Conservation (phyloP, 1,140 invertebrate species). For the Probaryconus sp. region DNA sequence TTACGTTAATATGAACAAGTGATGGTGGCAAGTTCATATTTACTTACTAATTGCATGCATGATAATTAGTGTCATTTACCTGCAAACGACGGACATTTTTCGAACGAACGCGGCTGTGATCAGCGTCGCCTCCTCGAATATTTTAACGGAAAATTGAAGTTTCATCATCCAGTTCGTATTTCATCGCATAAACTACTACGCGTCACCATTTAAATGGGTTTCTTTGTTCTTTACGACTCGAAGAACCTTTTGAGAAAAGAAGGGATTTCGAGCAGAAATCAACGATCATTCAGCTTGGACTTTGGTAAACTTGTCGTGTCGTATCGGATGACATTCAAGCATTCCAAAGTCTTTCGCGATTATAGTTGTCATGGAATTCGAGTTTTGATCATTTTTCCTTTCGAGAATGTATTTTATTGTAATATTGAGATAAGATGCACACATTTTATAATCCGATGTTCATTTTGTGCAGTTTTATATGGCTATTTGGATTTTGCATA, state of each 20-base stretch:
- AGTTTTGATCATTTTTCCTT: slow-evolving; percentile 41
- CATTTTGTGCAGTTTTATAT: neutral
- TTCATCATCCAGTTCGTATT: slow-evolving; percentile 61
- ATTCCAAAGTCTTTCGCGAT: slow-evolving; percentile 43
- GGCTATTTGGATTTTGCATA: slow-evolving; percentile 13
- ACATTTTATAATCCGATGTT: slow-evolving; percentile 6
- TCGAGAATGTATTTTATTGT: slow-evolving; percentile 32
- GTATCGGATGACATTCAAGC: slow-evolving; percentile 61
- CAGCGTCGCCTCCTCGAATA: slow-evolving; percentile 17
- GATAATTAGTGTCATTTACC: slow-evolving; percentile 59
- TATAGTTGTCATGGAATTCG: slow-evolving; percentile 54
- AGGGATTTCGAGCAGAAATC: slow-evolving; percentile 40
- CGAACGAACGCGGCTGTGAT: slow-evolving; percentile 31
- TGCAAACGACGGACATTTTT: slow-evolving; percentile 41
- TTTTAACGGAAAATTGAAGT: slow-evolving; percentile 45
- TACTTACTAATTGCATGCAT: slow-evolving; percentile 58
- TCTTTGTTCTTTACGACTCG: slow-evolving; percentile 49
- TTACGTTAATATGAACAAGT: slow-evolving; percentile 64
- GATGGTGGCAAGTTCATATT: slow-evolving; percentile 58
- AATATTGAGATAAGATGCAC: slow-evolving; percentile 7
- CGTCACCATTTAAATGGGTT: slow-evolving; percentile 57
- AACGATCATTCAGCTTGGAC: slow-evolving; percentile 49
- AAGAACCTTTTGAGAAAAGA: slow-evolving; percentile 46
- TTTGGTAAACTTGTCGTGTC: slow-evolving; percentile 51
- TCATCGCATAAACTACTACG: slow-evolving; percentile 40